Conservation (phyloP, 2,888 invertebrate genomes). For the Tetanocera ferruginea region DNA sequence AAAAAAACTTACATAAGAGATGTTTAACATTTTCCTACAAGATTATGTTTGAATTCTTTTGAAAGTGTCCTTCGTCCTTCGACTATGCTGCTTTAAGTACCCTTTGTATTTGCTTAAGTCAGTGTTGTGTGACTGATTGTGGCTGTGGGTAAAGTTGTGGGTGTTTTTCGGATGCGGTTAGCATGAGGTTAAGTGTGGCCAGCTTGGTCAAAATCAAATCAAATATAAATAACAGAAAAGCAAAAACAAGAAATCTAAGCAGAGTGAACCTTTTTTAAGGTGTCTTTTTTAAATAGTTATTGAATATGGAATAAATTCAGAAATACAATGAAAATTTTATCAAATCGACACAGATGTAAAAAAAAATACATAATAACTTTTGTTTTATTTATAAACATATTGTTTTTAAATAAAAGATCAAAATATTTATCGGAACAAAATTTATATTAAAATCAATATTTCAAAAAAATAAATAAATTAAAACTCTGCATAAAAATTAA, state of each 20-base stretch:
- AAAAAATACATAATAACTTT: too few relatives aligned
- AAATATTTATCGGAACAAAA: too few relatives aligned
- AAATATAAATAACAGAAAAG: constrained; percentile 24
- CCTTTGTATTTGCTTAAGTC: not conserved
- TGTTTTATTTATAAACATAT: too few relatives aligned
- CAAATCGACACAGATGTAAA: too few relatives aligned
- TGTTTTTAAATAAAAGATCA: too few relatives aligned
- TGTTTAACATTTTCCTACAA: constrained; percentile 20
- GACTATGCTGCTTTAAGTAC: constrained; percentile 2
- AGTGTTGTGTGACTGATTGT: not conserved
- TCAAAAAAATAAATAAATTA: too few relatives aligned
- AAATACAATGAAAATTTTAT: too few relatives aligned
- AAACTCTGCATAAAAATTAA: too few relatives aligned
- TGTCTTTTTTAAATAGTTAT: not conserved
- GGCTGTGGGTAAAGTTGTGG: not conserved
- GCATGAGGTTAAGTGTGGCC: constrained; percentile 9
- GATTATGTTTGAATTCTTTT: constrained; percentile 5
- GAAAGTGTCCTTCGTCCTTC: constrained; percentile 7
- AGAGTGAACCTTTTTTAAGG: not conserved
- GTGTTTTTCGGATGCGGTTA: constrained; percentile 20
- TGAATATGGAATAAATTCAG: not conserved
- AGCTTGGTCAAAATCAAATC: constrained; percentile 21
- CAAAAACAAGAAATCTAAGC: not conserved
- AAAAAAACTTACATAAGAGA: constrained; percentile 14
- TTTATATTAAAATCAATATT: too few relatives aligned